Base-by-base conservation (phyloP, 2,888 invertebrate genomes). In the Saturnia japonica region DNA sequence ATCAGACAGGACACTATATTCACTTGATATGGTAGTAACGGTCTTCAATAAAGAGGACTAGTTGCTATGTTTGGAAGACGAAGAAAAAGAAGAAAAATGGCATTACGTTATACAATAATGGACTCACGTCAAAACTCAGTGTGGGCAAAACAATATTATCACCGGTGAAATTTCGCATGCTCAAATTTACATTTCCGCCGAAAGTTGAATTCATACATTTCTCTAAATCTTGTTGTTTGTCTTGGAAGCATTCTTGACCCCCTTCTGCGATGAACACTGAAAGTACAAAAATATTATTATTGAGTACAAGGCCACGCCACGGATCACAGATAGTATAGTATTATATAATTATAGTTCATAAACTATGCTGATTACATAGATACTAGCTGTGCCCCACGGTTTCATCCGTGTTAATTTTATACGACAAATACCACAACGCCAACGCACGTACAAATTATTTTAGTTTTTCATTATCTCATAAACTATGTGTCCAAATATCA, bases 261-360 rank as follows among this genome's bases (percentile, higher is more conserved):
- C 96, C 96, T 82, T 97, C 97, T 1, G 97, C 96, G 71, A 97
- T 96, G 83, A 97, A 97, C 79, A 97, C 96, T 95, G 85, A 16
- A 94, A 94, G 71, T 14, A 40, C 40, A 0, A n/a, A 34, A 6
- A n/a, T n/a, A n/a, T 16, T 25, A 28, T 28, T 25, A 60, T 60
- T 25, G 9, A 28, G 6, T 16, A 60, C 28, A 14, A n/a, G 51
- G 9, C 8, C 51, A 51, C 16, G 9, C 8, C 51, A 51, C 16
- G n/a, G 7, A 22, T n/a, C 9, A 51, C 4, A n/a, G n/a, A 0
- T 51, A 51, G 7, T 16, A 7, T 51, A n/a, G 51, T 51, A n/a
- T 51, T 51, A 51, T 4, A 34, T 4, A 34, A 34, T 34, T 12
- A 43, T n/a, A n/a, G n/a, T 14, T 43, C 12, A 14, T 43, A 12